Evolutionary conservation across 2,113 vertebrate genomes (phyloP), one percentile per base, ranked within the genome.

Genomic region (Bujurquina vittata): DNA sequence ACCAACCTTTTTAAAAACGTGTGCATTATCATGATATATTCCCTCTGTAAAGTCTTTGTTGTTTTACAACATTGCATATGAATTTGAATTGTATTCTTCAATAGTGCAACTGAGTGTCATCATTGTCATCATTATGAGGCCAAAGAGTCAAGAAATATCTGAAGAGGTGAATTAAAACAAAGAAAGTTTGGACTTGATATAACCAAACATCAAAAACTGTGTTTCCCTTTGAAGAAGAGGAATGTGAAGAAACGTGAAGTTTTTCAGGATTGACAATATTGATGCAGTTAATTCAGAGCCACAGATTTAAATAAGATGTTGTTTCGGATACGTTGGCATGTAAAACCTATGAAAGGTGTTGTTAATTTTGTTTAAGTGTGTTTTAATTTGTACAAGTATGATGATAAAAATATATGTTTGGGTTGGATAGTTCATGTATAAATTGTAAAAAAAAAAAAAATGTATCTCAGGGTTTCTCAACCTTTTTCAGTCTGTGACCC

Each of bases 381-480:
- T 72, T 31, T 69, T 49, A 49, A 49, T 49, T 17, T 7, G 46
- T 49, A 46, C 4, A 46, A 46, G 4, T 46, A 49, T 52, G 17
- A 18, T 18, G 49, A 18, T 52, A 6, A 49, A 76, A 61, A 31
- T 22, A 57, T 56, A 8, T 33, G 18, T 79, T 63, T 75, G 2
- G 4, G n/a, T 60, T 26, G 18, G 8, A 15, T 43, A 63, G 29
- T 57, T 77, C 1, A 23, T 62, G 22, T 81, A 8, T 52, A 52
- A n/a, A 15, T 46, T 52, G 65, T 52, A 12, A 52, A 69, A 69
- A 72, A 20, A 72, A 7, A 33, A 7, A 33, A 31, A 31, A 5
- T 72, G 43, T 46, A 55, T 22, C 26, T 78, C 57, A 33, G 73
- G 37, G 62, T 72, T 87, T 84, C 58, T 84, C 73, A 87, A 33